Base-by-base conservation (phyloP, 2,113 vertebrate species). In the Grammomys dolichurus region DNA sequence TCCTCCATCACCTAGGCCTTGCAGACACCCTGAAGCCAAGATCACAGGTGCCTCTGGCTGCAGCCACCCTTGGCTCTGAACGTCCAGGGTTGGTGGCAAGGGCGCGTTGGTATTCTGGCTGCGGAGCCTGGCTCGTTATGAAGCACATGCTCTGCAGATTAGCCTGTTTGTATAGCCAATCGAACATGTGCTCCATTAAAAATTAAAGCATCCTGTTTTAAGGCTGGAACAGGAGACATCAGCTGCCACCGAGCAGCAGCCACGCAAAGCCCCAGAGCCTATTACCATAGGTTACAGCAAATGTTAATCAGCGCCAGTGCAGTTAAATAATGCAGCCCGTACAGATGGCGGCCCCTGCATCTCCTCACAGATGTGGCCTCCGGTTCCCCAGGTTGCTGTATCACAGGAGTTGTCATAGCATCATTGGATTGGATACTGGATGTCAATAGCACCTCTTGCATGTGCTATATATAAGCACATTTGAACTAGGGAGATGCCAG, bases 161-260 rank as follows among this genome's bases (percentile, higher is more conserved):
- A 99, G 99, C 98, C 98, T 99, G 99, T 99, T 99, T 99, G 99
- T 99, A 99, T 98, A 99, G 99, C 99, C 99, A 99, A 99, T 99
- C 98, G 98, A 99, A 99, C 99, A 99, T 99, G 99, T 99, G 99
- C 98, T 99, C 98, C 98, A 99, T 99, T 99, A 99, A 99, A 99
- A 99, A 99, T 99, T 99, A 99, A 99, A 99, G 98, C 98, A 98
- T 99, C 99, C 98, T 99, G 98, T 99, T 99, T 98, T 98, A 98
- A 98, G 98, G 98, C 98, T 97, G 98, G 99, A 99, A 98, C 99
- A 98, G 98, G 98, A 99, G 98, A 99, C 98, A 98, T 99, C 98
- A 99, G 98, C 99, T 99, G 99, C 98, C 98, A 98, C 98, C 96
- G 98, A 97, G 97, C 97, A 98, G 98, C 98, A 99, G 99, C 98